Base-by-base conservation (phyloP, 2,888 invertebrate genomes). In the Dendrolimus pini region DNA sequence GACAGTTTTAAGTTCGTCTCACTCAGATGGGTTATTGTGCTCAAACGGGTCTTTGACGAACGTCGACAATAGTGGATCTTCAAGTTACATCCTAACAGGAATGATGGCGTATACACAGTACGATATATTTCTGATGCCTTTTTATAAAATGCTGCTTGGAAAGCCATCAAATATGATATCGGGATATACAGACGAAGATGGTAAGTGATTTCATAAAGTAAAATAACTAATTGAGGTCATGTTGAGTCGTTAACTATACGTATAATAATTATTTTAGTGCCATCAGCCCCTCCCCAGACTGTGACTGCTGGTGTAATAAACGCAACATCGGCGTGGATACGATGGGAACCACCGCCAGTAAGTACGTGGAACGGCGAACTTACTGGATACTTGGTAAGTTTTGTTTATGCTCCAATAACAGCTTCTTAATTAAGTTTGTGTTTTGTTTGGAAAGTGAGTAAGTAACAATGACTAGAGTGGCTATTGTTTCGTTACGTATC, bases 41-140 rank as follows among this genome's bases (percentile, higher is more conserved):
- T 82, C 85, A 41, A 93, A 94, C 69, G 95, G 94, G 66, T 93
- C 93, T 65, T 91, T 95, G 78, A 93, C 93, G 56, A 94, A 94
- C 52, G 93, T 95, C 1, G 91, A 93, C 68, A 94, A 94, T 67
- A 93, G 94, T 62, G 94, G 93, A 55, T 93, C 94, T 7, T 94
- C 94, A 41, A 94, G 94, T 72, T 95, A 95, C 77, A 92, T 94
- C 12, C 91, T 97, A 14, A 93, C 94, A 9, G 95, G 95, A 67
- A 86, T 98, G 67, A 93, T 94, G 74, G 96, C 97, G 64, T 97
- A 94, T 80, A 96, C 96, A 41, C 95, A 95, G 77, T 98, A 98
- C 79, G 97, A 98, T 83, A 95, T 98, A 74, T 97, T 98, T 79
- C 92, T 98, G 60, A 95, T 96, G 72, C 98, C 98, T 0, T 98